A percentile compares a stretch with the other conserved stretches of the same genome.
phyloP scores from a whole-genome alignment of 1,140 invertebrate genomes.

The Ectropis grisescens region DNA sequence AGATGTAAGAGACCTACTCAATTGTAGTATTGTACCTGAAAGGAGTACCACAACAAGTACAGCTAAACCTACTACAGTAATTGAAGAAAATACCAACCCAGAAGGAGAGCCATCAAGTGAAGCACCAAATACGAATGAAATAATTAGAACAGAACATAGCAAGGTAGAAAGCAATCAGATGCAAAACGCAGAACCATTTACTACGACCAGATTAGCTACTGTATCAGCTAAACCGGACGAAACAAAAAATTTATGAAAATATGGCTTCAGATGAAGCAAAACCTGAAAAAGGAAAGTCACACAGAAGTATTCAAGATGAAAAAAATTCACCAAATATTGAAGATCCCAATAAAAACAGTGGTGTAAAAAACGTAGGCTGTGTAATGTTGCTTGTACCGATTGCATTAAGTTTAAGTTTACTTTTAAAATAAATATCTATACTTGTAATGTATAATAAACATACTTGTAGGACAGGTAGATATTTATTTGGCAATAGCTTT shows the following conservation, averaged over 20 bases:
- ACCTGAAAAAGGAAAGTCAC: conserved; percentile 41
- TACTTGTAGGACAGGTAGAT: neutral
- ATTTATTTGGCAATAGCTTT: too few relatives aligned
- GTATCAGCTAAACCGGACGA: conserved; percentile 50
- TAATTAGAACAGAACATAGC: too few relatives aligned
- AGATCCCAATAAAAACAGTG: conserved; percentile 13
- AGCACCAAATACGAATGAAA: too few relatives aligned
- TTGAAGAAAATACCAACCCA: neutral
- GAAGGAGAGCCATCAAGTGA: too few relatives aligned
- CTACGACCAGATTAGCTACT: conserved; percentile 42
- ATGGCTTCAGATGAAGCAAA: conserved; percentile 52
- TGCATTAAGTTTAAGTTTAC: conserved; percentile 26
- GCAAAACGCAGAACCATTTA: conserved; percentile 12
- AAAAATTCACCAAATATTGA: conserved; percentile 10
- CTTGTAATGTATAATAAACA: neutral
- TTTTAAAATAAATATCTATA: conserved; percentile 16
- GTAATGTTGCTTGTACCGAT: conserved; percentile 16
- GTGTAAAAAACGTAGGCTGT: conserved; percentile 19
- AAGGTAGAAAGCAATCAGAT: too few relatives aligned
- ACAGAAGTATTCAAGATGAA: conserved; percentile 39
- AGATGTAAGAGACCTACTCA: conserved; percentile 44
- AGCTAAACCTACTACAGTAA: conserved; percentile 6
- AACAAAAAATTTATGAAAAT: conserved; percentile 24
- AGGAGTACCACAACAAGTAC: conserved; percentile 1
- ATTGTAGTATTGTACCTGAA: conserved; percentile 23